Conservation (phyloP, 2,888 invertebrate species). For the Dermolepida albohirtum region DNA sequence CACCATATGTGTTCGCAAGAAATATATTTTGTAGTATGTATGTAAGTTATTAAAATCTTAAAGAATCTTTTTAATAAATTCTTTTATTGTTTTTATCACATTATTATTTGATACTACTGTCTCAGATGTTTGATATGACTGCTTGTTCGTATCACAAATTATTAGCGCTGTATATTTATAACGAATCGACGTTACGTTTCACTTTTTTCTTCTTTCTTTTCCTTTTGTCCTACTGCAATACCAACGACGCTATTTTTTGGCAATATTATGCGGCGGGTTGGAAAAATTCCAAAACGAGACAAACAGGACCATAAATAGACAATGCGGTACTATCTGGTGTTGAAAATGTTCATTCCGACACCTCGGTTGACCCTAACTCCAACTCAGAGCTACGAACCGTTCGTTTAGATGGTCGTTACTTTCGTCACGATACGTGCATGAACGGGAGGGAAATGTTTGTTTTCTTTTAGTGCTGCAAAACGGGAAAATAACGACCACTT, state of each 20-base stretch:
- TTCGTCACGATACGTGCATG: conserved; percentile 35
- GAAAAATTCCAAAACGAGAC: conserved; percentile 58
- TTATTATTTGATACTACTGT: no score
- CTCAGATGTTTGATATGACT: no score
- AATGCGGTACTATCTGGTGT: conserved; percentile 56
- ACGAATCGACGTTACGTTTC: not conserved
- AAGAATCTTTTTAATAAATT: no score
- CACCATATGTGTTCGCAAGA: conserved; percentile 1
- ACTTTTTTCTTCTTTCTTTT: conserved; percentile 13
- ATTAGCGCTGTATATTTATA: no score
- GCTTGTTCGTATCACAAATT: no score
- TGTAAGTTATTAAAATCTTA: no score
- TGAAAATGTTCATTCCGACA: conserved; percentile 55
- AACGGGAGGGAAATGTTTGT: conserved; percentile 35
- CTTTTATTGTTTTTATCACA: not conserved
- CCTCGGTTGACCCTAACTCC: conserved; percentile 51
- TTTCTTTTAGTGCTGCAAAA: conserved; percentile 28
- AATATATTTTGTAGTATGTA: not conserved
- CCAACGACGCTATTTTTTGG: not conserved
- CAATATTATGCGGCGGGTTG: conserved; percentile 50
- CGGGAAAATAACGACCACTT: conserved; percentile 23
- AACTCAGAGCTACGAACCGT: conserved; percentile 43
- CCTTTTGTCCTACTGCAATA: not conserved
- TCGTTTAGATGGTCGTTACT: conserved; percentile 43
- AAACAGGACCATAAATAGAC: conserved; percentile 60